A percentile compares a stretch with the other conserved stretches of the same genome.
Conservation (phyloP, 2,888 invertebrate species). For the Sicus ferrugineus region DNA sequence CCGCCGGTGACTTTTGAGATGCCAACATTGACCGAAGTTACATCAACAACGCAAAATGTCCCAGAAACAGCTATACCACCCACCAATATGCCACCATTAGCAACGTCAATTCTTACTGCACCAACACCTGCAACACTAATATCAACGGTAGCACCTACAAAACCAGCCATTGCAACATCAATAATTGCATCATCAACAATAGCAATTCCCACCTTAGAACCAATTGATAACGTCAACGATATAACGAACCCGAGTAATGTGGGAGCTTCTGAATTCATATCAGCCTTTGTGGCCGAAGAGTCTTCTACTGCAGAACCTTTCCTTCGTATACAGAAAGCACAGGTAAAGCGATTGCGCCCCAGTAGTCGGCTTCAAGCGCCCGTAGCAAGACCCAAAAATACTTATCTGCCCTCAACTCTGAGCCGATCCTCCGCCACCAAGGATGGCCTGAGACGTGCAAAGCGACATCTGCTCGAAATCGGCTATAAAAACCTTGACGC, state of each 20-base stretch:
- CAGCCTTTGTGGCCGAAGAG: conserved; percentile 53
- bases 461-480: conserved; percentile 52
- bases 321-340: conserved; percentile 54
- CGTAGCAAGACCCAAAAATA: conserved; percentile 35
- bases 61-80: conserved; percentile 39
- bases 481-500: conserved; percentile 54
- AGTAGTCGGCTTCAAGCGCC: conserved; percentile 55
- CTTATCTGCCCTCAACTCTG: conserved; percentile 42
- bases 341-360: conserved; percentile 49
- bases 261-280: conserved; percentile 54
- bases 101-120: too few relatives aligned
- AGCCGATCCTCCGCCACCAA: conserved; percentile 31
- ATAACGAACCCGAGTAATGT: conserved; percentile 37
- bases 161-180: conserved; percentile 26
- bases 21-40: not conserved
- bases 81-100: conserved; percentile 38
- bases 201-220: conserved; percentile 34
- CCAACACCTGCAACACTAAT: conserved; percentile 36
- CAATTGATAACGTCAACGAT: conserved; percentile 30
- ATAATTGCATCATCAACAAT: conserved; percentile 21
- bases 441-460: conserved; percentile 40
- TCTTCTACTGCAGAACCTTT: conserved; percentile 48
- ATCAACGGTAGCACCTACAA: conserved; percentile 37
- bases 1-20: too few relatives aligned
- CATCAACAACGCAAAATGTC: conserved; percentile 33